These are phyloP conservation scores for Ammospiza caudacuta DNA, from an alignment of 2,113 vertebrate species.

Conservation along the genomic window DNA sequence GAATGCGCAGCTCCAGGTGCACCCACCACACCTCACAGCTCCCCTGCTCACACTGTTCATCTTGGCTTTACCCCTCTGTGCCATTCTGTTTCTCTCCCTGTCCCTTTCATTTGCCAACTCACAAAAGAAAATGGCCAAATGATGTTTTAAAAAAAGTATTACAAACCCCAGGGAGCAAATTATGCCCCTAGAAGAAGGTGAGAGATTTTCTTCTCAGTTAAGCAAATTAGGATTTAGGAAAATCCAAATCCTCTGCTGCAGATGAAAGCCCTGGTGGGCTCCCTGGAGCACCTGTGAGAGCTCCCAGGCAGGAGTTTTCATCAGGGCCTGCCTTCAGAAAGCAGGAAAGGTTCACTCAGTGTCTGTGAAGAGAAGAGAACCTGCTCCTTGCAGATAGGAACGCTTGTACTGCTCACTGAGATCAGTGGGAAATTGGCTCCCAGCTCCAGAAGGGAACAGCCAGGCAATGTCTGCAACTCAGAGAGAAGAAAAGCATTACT, in stretches of 20 bases:
- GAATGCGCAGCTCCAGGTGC: not conserved
- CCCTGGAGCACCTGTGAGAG: not conserved
- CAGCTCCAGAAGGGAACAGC: not conserved
- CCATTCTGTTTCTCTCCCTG: not conserved
- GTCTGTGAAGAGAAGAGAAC: not conserved
- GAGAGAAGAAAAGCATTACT: not conserved
- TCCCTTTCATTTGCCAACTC: not conserved
- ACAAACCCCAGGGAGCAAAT: not conserved
- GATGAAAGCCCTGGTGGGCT: not conserved
- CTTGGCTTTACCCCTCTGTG: not conserved
- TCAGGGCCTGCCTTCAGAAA: not conserved
- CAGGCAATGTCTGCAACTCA: not conserved
- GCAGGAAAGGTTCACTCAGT: not conserved
- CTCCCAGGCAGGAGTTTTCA: not conserved
- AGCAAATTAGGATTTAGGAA: conserved; percentile 1
- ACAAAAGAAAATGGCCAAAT: not conserved
- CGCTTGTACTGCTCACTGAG: not conserved
- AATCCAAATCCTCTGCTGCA: not conserved
- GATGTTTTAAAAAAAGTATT: not conserved
- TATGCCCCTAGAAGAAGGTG: not conserved
- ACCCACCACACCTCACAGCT: not conserved
- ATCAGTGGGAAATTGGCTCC: not conserved
- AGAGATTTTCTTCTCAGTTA: conserved; percentile 11
- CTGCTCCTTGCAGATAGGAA: not conserved
- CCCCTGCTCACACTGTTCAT: not conserved